These are phyloP conservation scores for Illadopsis cleaveri DNA, from an alignment of 2,113 vertebrate species.

Conservation along the genomic window DNA sequence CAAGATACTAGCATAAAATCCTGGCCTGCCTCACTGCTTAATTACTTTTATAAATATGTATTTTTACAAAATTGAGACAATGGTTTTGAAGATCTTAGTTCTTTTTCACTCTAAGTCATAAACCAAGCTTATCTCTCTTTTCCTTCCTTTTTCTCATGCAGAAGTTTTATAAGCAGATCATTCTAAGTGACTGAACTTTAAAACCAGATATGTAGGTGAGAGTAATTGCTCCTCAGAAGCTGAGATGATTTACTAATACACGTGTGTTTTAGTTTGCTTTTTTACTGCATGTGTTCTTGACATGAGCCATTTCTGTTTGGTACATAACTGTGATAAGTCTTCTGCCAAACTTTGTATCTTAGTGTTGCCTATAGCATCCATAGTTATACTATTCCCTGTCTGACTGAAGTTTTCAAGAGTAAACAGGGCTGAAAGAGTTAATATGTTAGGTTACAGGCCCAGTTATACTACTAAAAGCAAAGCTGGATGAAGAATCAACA, in stretches of 20 bases:
- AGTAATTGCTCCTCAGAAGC: background rate
- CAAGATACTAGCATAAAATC: background rate
- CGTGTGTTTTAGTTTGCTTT: fast-evolving
- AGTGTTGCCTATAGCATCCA: background rate
- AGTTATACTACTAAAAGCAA: background rate
- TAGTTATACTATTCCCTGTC: background rate
- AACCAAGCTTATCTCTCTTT: background rate
- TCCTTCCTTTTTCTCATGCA: background rate
- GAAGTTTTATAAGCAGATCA: background rate
- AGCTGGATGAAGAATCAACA: background rate
- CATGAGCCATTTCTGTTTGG: background rate
- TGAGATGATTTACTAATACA: background rate
- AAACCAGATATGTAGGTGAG: background rate
- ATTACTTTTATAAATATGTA: background rate
- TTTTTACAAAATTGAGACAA: background rate
- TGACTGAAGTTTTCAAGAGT: background rate
- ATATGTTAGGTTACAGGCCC: background rate
- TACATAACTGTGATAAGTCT: background rate
- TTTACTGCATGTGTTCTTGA: background rate
- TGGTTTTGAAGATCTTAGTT: background rate
- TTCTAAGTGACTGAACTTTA: background rate
- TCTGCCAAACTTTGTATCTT: background rate
- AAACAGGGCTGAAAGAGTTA: background rate
- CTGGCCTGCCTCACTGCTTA: background rate
- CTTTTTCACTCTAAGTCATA: background rate